Conservation (phyloP, 1,140 invertebrate species). For the Cydia pomonella region DNA sequence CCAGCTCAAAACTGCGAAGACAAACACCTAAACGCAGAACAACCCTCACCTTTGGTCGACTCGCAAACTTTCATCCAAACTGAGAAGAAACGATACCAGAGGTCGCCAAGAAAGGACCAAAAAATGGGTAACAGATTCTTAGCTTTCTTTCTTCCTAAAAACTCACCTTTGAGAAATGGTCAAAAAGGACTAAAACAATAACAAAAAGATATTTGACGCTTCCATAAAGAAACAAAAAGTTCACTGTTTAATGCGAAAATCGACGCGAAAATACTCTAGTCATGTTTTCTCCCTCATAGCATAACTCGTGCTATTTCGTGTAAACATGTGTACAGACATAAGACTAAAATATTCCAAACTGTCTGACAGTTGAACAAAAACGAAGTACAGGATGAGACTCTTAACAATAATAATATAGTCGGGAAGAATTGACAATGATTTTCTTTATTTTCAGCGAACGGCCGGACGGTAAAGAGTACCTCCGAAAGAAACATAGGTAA, state of each 20-base stretch:
- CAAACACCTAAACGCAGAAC: not conserved
- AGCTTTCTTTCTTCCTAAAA: conserved; percentile 27
- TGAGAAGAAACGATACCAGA: conserved; percentile 29
- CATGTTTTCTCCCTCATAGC: not conserved
- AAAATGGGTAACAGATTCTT: conserved; percentile 52
- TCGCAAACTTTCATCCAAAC: conserved; percentile 34
- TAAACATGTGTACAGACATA: conserved; percentile 33
- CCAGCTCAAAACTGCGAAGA: conserved; percentile 16
- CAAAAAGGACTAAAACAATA: conserved; percentile 17
- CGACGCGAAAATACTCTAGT: not conserved
- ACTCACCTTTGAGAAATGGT: not conserved
- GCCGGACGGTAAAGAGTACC: conserved; percentile 42
- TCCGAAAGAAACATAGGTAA: conserved; percentile 53
- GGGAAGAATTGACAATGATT: conserved; percentile 34
- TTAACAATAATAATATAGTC: conserved; percentile 35
- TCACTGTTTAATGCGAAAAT: not conserved
- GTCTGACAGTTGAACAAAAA: conserved; percentile 1
- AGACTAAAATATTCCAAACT: not conserved
- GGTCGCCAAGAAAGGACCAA: conserved; percentile 39
- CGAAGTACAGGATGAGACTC: not conserved
- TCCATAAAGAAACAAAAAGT: not conserved
- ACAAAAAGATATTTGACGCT: conserved; percentile 35
- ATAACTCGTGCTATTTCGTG: not conserved
- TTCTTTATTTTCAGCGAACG: conserved; percentile 51
- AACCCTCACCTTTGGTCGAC: conserved; percentile 30